A percentile compares a stretch with the other conserved stretches of the same genome.
Conservation (phyloP, 2,797 vertebrate genomes). For the Danio tinwini region DNA sequence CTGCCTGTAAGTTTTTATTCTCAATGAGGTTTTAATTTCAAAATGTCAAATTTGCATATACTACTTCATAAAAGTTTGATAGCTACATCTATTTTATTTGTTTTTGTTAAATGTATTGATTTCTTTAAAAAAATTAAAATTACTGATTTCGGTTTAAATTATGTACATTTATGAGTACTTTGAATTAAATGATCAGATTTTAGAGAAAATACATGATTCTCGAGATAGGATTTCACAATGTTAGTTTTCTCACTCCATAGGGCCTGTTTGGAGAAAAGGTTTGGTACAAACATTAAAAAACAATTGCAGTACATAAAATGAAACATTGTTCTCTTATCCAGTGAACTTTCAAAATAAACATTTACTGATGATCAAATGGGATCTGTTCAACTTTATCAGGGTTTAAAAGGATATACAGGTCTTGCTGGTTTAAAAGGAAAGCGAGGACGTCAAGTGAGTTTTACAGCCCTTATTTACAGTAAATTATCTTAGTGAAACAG, state of each 20-base stretch:
- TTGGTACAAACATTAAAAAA: constrained; percentile 40
- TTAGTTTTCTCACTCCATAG: constrained; percentile 65
- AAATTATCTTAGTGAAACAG: background rate
- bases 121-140: no score
- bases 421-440: constrained; percentile 70
- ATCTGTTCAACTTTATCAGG: constrained; percentile 67
- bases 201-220: background rate
- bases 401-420: constrained; percentile 80
- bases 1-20: constrained; percentile 72
- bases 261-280: constrained; percentile 82
- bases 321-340: background rate
- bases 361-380: background rate
- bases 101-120: no score
- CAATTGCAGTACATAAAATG: background rate
- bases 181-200: background rate
- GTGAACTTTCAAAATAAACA: background rate
- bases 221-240: constrained; percentile 6
- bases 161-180: no score
- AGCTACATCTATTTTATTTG: no score
- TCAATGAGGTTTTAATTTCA: background rate
- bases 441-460: constrained; percentile 76
- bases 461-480: constrained; percentile 19
- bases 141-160: no score
- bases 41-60: background rate
- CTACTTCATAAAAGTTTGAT: no score